A percentile compares a stretch with the other conserved stretches of the same genome.
These are phyloP conservation scores for Procambarus virginalis DNA, from an alignment of 1,140 invertebrate species.

Conservation along the genomic window DNA sequence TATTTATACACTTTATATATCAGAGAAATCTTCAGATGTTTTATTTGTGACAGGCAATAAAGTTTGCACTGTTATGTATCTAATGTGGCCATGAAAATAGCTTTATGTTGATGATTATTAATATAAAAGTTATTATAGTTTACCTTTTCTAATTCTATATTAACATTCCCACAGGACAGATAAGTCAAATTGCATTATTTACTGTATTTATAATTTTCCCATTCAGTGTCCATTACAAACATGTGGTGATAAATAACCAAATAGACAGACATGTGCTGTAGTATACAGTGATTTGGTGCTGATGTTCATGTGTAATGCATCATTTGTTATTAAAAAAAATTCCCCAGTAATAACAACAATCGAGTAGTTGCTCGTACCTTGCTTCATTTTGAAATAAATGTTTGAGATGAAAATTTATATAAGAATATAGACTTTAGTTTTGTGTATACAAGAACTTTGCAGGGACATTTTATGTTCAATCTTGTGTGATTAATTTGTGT, in stretches of 20 bases:
- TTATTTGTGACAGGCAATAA: constrained; percentile 4
- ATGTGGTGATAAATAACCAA: constrained; percentile 41
- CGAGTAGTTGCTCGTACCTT: no score
- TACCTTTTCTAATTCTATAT: constrained; percentile 28
- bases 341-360: no score
- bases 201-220: constrained; percentile 15
- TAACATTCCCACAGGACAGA: constrained; percentile 38
- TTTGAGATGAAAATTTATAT: no score
- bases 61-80: background rate
- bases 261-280: background rate
- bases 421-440: no score
- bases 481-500: no score
- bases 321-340: background rate
- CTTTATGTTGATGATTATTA: background rate
- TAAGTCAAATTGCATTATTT: constrained; percentile 43
- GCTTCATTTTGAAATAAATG: no score
- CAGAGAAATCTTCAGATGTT: background rate
- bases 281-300: constrained; percentile 21
- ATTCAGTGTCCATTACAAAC: constrained; percentile 1
- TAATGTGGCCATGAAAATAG: background rate
- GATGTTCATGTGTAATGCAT: background rate
- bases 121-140: background rate
- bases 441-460: no score
- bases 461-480: no score
- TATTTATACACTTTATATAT: background rate